Evolutionary conservation across 2,888 invertebrate species (phyloP), one percentile per base, ranked within the genome.

Genomic region (Hypena proboscidalis): DNA sequence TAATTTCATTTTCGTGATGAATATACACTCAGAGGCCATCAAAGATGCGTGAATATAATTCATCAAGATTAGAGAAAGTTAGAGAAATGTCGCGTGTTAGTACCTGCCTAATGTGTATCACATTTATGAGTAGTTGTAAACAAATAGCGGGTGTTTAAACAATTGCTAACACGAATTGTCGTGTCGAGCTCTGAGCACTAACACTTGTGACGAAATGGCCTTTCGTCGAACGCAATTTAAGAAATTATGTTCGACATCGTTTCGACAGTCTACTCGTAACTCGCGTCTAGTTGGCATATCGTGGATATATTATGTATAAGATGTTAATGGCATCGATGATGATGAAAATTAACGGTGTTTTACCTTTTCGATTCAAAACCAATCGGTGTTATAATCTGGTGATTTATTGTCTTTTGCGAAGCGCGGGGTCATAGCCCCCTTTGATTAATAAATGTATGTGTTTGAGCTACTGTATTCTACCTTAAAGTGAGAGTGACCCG

Each of bases 181-280:
- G 66, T 70, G 65, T 68, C 65, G 52, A 45, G 51, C 50, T 64
- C 58, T 52, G 46, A 71, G 61, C 69, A 70, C 69, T 67, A 68
- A 64, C 53, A 56, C 52, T 64, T 46, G 58, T 80, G 75, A 67
- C 43, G 78, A 62, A 77, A 78, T 63, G 52, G 42, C 60, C 69
- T 76, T 77, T 77, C 74, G 70, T 70, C 71, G 76, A 74, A 72
- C 68, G 73, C 70, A 78, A 77, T 81, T 77, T 77, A 68, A 74
- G 70, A 78, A 73, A 73, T 72, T 71, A 77, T 77, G 59, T 69
- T 67, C 62, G 63, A 60, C 67, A 67, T 73, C 51, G 54, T 77
- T 77, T 73, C 77, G 58, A 72, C 73, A 78, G 66, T 49, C 53
- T 47, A 44, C 38, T 64, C 64, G 62, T 59, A 63, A 68, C 60